Conservation (phyloP, 2,888 invertebrate genomes). For the Resseliella maxima region DNA sequence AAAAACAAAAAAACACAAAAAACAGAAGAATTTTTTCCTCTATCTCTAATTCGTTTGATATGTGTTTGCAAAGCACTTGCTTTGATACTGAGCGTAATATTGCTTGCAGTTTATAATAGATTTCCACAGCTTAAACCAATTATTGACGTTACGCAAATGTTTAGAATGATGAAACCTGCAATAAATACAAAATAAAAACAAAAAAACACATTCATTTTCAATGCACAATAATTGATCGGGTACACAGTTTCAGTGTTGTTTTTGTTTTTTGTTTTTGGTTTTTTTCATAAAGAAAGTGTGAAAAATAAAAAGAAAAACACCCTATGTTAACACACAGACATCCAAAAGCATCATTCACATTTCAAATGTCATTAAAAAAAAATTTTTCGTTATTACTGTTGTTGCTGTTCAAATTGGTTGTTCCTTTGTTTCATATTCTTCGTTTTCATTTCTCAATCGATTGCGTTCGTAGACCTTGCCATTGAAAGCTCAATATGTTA, state of each 20-base stretch:
- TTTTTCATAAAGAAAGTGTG: no score
- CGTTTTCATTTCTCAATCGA: background rate
- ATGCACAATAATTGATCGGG: no score
- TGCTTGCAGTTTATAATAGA: background rate
- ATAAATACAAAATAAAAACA: background rate
- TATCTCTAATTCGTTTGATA: background rate
- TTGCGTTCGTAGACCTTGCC: constrained; percentile 38
- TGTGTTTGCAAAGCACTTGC: background rate
- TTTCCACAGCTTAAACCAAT: constrained; percentile 13
- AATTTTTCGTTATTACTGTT: background rate
- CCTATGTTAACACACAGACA: no score
- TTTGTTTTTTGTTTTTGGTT: no score
- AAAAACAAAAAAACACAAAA: no score
- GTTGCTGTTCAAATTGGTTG: background rate
- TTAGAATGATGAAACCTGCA: constrained; percentile 25
- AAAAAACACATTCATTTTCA: background rate
- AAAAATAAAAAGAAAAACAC: no score
- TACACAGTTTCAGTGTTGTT: no score
- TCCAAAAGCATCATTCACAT: background rate
- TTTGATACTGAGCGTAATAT: constrained; percentile 16
- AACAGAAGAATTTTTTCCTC: background rate
- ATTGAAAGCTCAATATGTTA: constrained; percentile 1
- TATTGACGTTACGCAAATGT: constrained; percentile 1
- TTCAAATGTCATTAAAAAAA: background rate
- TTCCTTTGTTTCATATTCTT: background rate